Evolutionary conservation across 2,888 invertebrate species (phyloP).

Genomic region (Napeogenes inachia): DNA sequence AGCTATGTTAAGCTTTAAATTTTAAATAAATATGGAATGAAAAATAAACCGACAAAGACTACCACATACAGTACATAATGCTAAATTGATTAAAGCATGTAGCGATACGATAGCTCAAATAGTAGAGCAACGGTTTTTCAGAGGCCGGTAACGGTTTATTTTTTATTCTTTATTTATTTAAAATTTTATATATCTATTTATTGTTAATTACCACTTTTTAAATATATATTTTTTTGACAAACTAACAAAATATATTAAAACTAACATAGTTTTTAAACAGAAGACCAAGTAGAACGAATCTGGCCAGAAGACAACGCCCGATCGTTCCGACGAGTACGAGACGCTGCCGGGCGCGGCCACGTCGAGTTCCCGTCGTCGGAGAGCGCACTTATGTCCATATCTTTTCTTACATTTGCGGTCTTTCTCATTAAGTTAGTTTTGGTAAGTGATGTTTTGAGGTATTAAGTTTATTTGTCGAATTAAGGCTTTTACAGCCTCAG

Average conservation of each 20-base stretch:
- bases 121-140: too few relatives aligned
- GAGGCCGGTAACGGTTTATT: too few relatives aligned
- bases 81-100: not conserved
- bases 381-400: conserved; percentile 88
- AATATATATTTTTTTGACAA: not conserved
- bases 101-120: too few relatives aligned
- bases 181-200: too few relatives aligned
- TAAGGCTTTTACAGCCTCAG: too few relatives aligned
- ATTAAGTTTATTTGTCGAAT: too few relatives aligned
- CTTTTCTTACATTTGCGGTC: conserved; percentile 90
- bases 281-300: conserved; percentile 62
- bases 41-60: too few relatives aligned
- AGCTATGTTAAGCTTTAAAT: too few relatives aligned
- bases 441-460: conserved; percentile 71
- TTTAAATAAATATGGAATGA: too few relatives aligned
- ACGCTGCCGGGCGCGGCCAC: conserved; percentile 64
- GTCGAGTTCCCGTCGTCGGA: conserved; percentile 89
- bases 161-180: too few relatives aligned
- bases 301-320: conserved; percentile 62
- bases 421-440: conserved; percentile 89
- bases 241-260: not conserved
- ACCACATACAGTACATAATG: too few relatives aligned
- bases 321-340: conserved; percentile 32
- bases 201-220: not conserved
- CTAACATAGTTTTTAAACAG: conserved; percentile 40